These are phyloP conservation scores for Nicator chloris DNA, from an alignment of 2,113 vertebrate genomes.

Conservation along the genomic window DNA sequence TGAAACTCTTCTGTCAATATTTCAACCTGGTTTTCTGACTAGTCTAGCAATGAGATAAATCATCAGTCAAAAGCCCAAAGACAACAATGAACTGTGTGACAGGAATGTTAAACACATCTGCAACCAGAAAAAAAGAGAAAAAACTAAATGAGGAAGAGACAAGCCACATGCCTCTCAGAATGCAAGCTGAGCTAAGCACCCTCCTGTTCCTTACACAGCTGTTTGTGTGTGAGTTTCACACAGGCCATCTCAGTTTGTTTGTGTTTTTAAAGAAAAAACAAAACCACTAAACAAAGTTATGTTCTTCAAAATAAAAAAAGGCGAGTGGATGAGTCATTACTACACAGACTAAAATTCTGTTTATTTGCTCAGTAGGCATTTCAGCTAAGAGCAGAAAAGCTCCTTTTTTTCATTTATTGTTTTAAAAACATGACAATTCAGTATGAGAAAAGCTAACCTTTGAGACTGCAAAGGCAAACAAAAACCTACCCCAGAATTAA, in stretches of 20 bases:
- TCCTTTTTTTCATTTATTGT: background rate
- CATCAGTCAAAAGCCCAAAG: background rate
- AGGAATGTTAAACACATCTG: background rate
- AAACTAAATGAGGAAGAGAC: slow-evolving; percentile 21
- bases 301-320: background rate
- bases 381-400: background rate
- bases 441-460: background rate
- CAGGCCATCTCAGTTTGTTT: background rate
- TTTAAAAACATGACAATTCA: background rate
- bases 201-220: slow-evolving; percentile 15
- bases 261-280: background rate
- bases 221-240: background rate
- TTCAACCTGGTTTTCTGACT: background rate
- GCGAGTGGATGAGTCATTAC: background rate
- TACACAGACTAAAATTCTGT: background rate
- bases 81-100: background rate
- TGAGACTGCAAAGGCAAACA: background rate
- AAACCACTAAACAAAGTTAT: background rate
- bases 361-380: background rate
- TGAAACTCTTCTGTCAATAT: background rate
- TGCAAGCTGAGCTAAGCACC: slow-evolving; percentile 28
- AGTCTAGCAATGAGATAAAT: background rate
- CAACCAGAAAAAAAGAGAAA: background rate
- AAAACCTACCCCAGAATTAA: background rate
- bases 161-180: background rate